phyloP scores from a whole-genome alignment of 2,888 invertebrate genomes.

The Galeruca laticollis region DNA sequence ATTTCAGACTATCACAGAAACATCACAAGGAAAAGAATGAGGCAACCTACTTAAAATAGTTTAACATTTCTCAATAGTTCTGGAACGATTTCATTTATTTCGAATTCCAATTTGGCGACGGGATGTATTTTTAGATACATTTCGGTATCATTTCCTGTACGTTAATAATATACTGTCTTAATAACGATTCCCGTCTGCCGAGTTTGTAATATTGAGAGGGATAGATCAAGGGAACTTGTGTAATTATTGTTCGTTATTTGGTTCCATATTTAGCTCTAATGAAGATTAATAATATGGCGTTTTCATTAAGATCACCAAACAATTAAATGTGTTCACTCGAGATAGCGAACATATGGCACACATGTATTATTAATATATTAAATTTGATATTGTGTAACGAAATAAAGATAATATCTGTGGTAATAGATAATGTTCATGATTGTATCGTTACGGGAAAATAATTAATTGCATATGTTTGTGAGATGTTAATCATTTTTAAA shows the following conservation, averaged over 20 bases:
- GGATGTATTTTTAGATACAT: slow-evolving; percentile 36
- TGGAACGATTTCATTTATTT: slow-evolving; percentile 26
- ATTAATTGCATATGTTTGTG: slow-evolving; percentile 8
- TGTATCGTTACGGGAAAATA: slow-evolving; percentile 1
- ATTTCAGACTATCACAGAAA: not conserved
- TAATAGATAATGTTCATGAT: slow-evolving; percentile 17
- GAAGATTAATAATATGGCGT: slow-evolving; percentile 56
- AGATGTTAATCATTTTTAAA: not conserved
- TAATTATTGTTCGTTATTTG: slow-evolving; percentile 48
- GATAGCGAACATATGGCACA: slow-evolving; percentile 11
- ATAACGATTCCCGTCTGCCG: slow-evolving; percentile 25
- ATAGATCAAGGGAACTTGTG: slow-evolving; percentile 10
- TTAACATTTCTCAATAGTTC: slow-evolving; percentile 24
- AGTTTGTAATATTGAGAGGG: slow-evolving; percentile 3
- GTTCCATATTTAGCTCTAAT: slow-evolving; percentile 59
- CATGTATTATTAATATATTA: slow-evolving; percentile 19
- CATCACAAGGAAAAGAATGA: not conserved
- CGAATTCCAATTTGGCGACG: slow-evolving; percentile 33
- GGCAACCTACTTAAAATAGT: slow-evolving; percentile 18
- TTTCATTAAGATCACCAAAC: slow-evolving; percentile 21
- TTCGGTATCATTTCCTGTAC: slow-evolving; percentile 41
- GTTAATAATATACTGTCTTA: slow-evolving; percentile 41
- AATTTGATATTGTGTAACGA: slow-evolving; percentile 22
- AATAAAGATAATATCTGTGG: slow-evolving; percentile 14
- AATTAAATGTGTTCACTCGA: slow-evolving; percentile 19